These are phyloP conservation scores for Chionoecetes opilio DNA, from an alignment of 1,140 invertebrate species.

Conservation along the genomic window DNA sequence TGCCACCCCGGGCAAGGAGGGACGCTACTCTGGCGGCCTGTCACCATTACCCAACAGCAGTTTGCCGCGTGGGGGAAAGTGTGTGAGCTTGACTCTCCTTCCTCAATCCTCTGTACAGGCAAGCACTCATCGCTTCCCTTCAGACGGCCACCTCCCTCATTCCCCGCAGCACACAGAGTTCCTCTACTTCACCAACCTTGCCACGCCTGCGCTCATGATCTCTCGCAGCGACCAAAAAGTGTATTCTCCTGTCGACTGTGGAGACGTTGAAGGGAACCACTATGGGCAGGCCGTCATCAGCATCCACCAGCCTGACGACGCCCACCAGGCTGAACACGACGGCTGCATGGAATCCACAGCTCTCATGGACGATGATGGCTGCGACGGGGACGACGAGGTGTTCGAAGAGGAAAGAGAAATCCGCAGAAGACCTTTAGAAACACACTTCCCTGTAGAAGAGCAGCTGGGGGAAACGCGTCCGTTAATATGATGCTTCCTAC, in stretches of 20 bases:
- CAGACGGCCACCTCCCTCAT: slow-evolving; percentile 44
- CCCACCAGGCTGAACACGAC: neutral
- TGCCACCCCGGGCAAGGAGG: neutral
- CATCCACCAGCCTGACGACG: neutral
- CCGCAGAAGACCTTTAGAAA: slow-evolving; percentile 48
- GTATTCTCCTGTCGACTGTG: neutral
- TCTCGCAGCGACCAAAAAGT: neutral
- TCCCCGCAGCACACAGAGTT: slow-evolving; percentile 34
- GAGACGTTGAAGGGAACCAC: neutral
- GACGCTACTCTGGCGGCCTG: neutral
- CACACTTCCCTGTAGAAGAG: slow-evolving; percentile 59
- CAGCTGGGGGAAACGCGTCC: slow-evolving; percentile 39
- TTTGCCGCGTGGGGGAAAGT: slow-evolving; percentile 42
- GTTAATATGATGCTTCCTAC: slow-evolving; percentile 32
- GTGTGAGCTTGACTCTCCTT: slow-evolving; percentile 49
- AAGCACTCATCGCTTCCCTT: slow-evolving; percentile 50
- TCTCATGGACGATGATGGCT: slow-evolving; percentile 11
- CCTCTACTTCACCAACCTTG: slow-evolving; percentile 44
- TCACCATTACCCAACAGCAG: neutral
- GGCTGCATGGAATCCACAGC: slow-evolving; percentile 48
- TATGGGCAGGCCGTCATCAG: slow-evolving; percentile 30
- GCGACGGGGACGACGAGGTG: slow-evolving; percentile 47
- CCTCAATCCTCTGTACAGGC: slow-evolving; percentile 44
- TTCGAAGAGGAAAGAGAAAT: slow-evolving; percentile 30
- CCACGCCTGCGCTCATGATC: slow-evolving; percentile 35